Conservation (phyloP, 1,140 invertebrate species). For the Penaeus chinensis region DNA sequence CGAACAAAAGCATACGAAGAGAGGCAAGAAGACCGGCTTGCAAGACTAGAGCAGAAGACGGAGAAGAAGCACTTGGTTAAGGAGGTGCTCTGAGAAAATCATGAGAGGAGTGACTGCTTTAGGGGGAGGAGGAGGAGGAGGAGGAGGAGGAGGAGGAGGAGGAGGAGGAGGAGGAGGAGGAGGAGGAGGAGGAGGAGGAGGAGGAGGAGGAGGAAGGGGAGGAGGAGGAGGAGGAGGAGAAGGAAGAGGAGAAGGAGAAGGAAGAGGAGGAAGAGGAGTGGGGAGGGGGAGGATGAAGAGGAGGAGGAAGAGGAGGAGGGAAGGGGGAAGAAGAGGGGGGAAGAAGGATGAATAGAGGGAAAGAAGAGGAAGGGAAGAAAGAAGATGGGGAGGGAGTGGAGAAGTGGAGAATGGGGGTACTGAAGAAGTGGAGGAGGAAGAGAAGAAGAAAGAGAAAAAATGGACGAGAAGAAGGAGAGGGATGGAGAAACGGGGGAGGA, state of each 20-base stretch:
- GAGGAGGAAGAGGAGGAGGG: no score
- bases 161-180: not conserved
- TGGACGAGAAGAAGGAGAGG: no score
- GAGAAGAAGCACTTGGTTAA: not conserved
- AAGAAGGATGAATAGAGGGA: not conserved
- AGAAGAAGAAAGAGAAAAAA: no score
- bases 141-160: not conserved
- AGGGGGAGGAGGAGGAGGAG: not conserved
- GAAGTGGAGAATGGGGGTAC: not conserved
- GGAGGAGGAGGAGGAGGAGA: not conserved
- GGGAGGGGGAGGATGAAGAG: no score
- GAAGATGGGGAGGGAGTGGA: not conserved
- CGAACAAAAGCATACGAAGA: not conserved
- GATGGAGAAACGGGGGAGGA: no score
- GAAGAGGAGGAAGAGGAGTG: not conserved
- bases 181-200: not conserved
- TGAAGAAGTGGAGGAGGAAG: no score
- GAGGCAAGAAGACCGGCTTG: not conserved
- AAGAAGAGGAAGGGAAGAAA: not conserved
- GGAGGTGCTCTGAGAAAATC: not conserved
- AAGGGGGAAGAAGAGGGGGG: not conserved
- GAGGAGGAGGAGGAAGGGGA: not conserved
- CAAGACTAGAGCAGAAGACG: not conserved
- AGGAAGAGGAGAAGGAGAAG: not conserved
- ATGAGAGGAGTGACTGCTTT: not conserved